phyloP scores from a whole-genome alignment of 2,888 invertebrate genomes.

The Drosophila tanythrix region DNA sequence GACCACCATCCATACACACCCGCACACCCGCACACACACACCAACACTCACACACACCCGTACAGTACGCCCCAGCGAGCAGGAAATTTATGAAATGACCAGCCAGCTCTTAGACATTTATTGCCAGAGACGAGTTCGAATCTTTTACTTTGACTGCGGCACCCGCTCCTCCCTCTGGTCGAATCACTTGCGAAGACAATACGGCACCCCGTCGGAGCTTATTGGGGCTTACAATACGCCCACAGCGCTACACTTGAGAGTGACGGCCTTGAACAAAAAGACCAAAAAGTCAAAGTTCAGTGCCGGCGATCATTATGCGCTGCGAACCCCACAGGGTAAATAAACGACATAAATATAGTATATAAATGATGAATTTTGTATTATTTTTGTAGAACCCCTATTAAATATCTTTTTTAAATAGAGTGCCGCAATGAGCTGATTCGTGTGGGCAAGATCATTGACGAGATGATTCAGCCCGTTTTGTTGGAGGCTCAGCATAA shows the following conservation, averaged over 20 bases:
- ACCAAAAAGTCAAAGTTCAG: slow-evolving; percentile 65
- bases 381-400: background rate
- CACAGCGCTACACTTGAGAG: slow-evolving; percentile 69
- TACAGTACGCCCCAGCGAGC: slow-evolving; percentile 81
- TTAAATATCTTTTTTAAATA: slow-evolving; percentile 20
- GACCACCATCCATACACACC: slow-evolving; percentile 1
- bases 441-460: slow-evolving; percentile 83
- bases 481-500: slow-evolving; percentile 61
- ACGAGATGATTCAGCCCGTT: slow-evolving; percentile 81
- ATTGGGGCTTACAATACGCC: slow-evolving; percentile 80
- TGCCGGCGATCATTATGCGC: slow-evolving; percentile 82
- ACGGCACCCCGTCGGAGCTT: slow-evolving; percentile 79
- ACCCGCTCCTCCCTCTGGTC: slow-evolving; percentile 80
- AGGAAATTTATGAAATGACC: slow-evolving; percentile 80
- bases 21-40: background rate
- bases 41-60: background rate
- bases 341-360: background rate
- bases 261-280: slow-evolving; percentile 59
- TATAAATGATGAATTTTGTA: background rate
- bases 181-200: slow-evolving; percentile 74
- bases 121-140: slow-evolving; percentile 75
- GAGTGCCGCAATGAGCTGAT: slow-evolving; percentile 82
- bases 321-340: slow-evolving; percentile 82
- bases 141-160: slow-evolving; percentile 80
- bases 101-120: slow-evolving; percentile 80